Conservation (phyloP, 2,888 invertebrate species). For the Mesorhabditis belari region DNA sequence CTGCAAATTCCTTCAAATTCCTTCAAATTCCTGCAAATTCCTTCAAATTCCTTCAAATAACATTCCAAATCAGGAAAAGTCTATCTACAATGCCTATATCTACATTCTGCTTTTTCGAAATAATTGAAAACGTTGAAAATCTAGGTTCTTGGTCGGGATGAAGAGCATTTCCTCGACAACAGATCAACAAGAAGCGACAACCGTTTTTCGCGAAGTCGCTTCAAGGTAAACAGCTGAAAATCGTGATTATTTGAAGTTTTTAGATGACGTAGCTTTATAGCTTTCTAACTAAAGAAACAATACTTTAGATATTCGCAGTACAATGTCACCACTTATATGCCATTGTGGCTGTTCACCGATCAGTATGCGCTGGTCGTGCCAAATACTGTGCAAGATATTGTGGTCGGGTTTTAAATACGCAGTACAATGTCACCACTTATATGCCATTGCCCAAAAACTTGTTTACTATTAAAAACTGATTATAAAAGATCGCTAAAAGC, state of each 20-base stretch:
- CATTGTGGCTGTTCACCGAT: constrained; percentile 49
- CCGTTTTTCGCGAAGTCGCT: constrained; percentile 27
- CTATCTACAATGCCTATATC: too few species aligned
- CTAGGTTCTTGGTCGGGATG: constrained; percentile 42
- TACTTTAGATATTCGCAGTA: constrained; percentile 16
- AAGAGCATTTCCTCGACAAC: constrained; percentile 37
- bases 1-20: too few species aligned
- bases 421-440: constrained; percentile 45
- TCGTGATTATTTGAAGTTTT: too few species aligned
- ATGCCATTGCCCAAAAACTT: too few species aligned
- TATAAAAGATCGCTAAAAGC: background rate
- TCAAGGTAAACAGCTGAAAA: background rate
- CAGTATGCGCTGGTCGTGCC: constrained; percentile 47
- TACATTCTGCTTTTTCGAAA: too few species aligned
- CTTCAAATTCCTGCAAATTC: too few species aligned
- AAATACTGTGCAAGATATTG: constrained; percentile 37
- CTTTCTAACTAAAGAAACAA: background rate
- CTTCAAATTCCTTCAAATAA: too few species aligned
- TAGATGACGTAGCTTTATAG: background rate
- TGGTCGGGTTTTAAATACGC: constrained; percentile 13
- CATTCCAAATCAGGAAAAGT: too few species aligned
- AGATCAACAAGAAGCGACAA: constrained; percentile 37
- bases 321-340: constrained; percentile 49
- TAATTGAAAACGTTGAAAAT: too few species aligned
- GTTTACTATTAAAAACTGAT: background rate